These are phyloP conservation scores for Lasius platythorax DNA, from an alignment of 2,888 invertebrate genomes.

Conservation along the genomic window DNA sequence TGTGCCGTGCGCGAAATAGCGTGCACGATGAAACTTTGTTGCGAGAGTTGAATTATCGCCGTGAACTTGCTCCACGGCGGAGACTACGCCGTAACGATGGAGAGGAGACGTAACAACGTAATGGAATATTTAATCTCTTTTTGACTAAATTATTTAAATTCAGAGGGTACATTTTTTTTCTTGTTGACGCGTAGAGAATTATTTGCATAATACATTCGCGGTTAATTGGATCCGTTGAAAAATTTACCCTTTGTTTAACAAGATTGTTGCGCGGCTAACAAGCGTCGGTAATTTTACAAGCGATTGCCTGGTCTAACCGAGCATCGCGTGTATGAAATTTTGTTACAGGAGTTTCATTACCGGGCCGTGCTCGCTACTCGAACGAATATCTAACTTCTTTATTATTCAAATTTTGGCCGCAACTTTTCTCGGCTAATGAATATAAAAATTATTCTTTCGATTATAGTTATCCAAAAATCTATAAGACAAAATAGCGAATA, in stretches of 20 bases:
- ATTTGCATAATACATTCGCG: constrained; percentile 47
- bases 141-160: constrained; percentile 67
- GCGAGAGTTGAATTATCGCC: constrained; percentile 65
- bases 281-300: constrained; percentile 51
- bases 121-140: constrained; percentile 74
- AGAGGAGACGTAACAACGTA: constrained; percentile 59
- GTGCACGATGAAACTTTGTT: constrained; percentile 56
- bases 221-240: constrained; percentile 64
- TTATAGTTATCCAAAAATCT: constrained; percentile 4
- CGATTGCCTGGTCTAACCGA: constrained; percentile 50
- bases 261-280: constrained; percentile 53
- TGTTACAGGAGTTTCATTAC: constrained; percentile 54
- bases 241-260: constrained; percentile 55
- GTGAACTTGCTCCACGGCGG: constrained; percentile 45
- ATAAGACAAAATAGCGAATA: constrained; percentile 1
- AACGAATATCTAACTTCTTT: constrained; percentile 45
- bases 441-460: constrained; percentile 46
- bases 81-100: constrained; percentile 49
- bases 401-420: constrained; percentile 49
- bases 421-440: constrained; percentile 49
- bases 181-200: constrained; percentile 61
- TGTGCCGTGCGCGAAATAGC: constrained; percentile 25
- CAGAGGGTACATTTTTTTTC: constrained; percentile 41
- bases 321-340: constrained; percentile 52
- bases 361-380: constrained; percentile 4